Evolutionary conservation across 2,888 invertebrate genomes (phyloP), one percentile per base, ranked within the genome.

Genomic region (Drosophila flavopinicola): DNA sequence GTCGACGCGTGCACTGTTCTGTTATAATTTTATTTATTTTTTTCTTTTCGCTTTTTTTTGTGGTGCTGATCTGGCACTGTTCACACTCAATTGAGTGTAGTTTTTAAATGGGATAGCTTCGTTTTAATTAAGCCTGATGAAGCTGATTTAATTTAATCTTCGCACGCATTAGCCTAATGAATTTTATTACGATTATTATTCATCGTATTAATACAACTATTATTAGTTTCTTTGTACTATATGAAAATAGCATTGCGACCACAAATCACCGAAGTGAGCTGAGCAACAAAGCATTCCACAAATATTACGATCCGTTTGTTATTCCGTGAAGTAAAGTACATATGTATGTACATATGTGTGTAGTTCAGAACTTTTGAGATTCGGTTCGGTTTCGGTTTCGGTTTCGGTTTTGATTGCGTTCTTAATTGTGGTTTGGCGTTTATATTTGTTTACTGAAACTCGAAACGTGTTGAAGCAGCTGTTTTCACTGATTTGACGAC

Each of bases 71-170:
- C 51, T 58, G 2, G 30, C 20, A 54, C 58, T 54, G 56, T 66
- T 80, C 80, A 60, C 78, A 84, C 72, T 77, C 84, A 86, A 83
- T 86, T 85, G 84, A 65, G 42, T 60, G 64, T 84, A 56, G 68
- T 84, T 70, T 66, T 76, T 64, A 75, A 85, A 82, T 83, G 72
- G 86, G 73, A 77, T 73, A 84, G 85, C 80, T 84, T 66, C 78
- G 78, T 79, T 77, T 83, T 83, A 83, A 83, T 83, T 83, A 83
- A 83, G 75, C 66, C 70, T 84, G 70, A 66, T 83, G 84, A 84
- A 80, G 84, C 86, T 83, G 83, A 83, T 86, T 83, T 83, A 83
- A 83, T 83, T 83, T 86, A 83, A 83, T 80, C 74, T 64, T 78
- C 57, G 56, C 59, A 66, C 51, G 64, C 64, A 79, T 79, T 79